A percentile compares a stretch with the other conserved stretches of the same genome.
Conservation (phyloP, 2,888 invertebrate species). For the Sturmia bella region DNA sequence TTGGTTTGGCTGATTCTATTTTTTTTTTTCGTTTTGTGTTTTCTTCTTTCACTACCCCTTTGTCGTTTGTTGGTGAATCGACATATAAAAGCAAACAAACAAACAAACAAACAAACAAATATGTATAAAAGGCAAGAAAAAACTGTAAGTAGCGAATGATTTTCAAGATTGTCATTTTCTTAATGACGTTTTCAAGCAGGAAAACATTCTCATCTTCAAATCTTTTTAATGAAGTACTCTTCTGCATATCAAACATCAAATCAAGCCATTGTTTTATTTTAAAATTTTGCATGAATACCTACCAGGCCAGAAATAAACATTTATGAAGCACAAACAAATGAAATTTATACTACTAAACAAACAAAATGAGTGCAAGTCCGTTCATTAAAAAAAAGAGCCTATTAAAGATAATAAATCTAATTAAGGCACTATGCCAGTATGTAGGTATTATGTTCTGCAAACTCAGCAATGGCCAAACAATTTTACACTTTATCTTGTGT, state of each 20-base stretch:
- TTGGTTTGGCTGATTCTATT: conserved; percentile 27
- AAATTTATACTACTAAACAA: conserved; percentile 22
- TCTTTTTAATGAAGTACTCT: conserved; percentile 70
- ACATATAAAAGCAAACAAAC: conserved; percentile 27
- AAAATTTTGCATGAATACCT: conserved; percentile 57
- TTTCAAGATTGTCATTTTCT: conserved; percentile 70
- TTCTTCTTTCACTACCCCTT: conserved; percentile 41
- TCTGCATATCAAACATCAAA: conserved; percentile 69
- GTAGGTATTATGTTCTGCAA: conserved; percentile 42
- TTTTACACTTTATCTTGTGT: conserved; percentile 59
- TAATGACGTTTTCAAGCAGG: conserved; percentile 70
- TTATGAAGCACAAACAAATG: conserved; percentile 40
- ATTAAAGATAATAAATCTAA: conserved; percentile 46
- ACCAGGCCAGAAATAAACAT: conserved; percentile 27
- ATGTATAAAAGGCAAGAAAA: not conserved
- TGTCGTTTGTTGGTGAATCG: conserved; percentile 33
- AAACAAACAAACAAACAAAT: conserved; percentile 11
- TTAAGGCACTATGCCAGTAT: conserved; percentile 28
- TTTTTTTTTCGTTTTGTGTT: conserved; percentile 1
- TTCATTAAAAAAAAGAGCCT: not conserved
- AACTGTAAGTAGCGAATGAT: conserved; percentile 67
- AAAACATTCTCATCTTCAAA: conserved; percentile 70
- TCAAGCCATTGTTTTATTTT: conserved; percentile 67
- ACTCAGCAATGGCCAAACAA: conserved; percentile 48
- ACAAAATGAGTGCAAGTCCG: conserved; percentile 28